Evolutionary conservation across 2,113 vertebrate species (phyloP).

Genomic region (Zapornia atra): DNA sequence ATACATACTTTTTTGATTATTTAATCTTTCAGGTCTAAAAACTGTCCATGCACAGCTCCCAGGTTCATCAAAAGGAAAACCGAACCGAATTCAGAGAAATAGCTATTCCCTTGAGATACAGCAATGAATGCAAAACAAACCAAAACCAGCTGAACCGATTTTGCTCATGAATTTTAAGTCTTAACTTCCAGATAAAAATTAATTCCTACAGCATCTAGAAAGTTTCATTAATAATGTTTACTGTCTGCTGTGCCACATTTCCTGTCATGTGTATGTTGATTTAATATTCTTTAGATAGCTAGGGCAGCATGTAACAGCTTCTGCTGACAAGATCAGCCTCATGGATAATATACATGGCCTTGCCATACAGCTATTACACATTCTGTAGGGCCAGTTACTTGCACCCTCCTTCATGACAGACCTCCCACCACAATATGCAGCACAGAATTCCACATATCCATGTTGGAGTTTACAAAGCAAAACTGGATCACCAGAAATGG

Average conservation of each 20-base stretch:
- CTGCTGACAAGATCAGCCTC: not conserved
- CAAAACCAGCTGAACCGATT: not conserved
- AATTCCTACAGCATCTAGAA: not conserved
- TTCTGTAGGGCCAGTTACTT: not conserved
- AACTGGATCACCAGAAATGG: not conserved
- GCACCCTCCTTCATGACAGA: accelerated
- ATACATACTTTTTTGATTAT: not conserved
- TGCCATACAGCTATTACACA: not conserved
- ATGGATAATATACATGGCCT: not conserved
- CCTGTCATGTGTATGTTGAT: not conserved
- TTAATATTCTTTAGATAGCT: not conserved
- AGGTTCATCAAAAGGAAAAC: not conserved
- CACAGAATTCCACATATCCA: not conserved
- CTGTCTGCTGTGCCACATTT: not conserved
- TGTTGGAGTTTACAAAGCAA: not conserved
- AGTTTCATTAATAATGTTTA: not conserved
- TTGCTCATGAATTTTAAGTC: not conserved
- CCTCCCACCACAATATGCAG: not conserved
- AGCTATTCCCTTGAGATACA: not conserved
- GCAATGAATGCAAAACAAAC: not conserved
- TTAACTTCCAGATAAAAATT: not conserved
- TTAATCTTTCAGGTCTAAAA: not conserved
- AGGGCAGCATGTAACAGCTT: not conserved
- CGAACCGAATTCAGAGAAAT: not conserved
- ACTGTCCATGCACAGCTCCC: not conserved